A percentile compares a stretch with the other conserved stretches of the same genome.
These are phyloP conservation scores for Clusia tigrina DNA, from an alignment of 2,888 invertebrate species.

Conservation along the genomic window DNA sequence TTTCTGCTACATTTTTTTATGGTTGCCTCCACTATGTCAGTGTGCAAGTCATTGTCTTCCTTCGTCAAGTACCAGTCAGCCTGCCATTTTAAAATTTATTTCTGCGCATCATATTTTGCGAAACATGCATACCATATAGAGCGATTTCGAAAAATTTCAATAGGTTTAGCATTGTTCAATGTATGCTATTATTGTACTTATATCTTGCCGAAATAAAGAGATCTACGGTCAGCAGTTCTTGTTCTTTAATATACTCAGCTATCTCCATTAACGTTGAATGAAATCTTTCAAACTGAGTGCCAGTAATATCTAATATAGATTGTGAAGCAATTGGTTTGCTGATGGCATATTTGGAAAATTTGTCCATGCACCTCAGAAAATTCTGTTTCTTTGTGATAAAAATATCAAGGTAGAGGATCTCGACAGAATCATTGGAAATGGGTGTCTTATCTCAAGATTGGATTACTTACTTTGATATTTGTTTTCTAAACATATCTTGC, in stretches of 20 bases:
- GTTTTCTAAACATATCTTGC: constrained; percentile 27
- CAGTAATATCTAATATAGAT: constrained; percentile 21
- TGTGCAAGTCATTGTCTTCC: too few species aligned
- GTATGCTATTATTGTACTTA: constrained; percentile 18
- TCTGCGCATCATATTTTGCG: too few species aligned
- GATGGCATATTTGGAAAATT: constrained; percentile 24
- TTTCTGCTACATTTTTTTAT: too few species aligned
- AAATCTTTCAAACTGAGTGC: constrained; percentile 20
- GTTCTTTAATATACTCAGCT: constrained; percentile 14
- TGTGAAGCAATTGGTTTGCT: constrained; percentile 21
- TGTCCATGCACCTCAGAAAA: constrained; percentile 24
- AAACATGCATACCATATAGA: too few species aligned
- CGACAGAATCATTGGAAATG: background rate
- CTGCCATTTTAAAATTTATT: too few species aligned
- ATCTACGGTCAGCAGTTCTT: constrained; percentile 19
- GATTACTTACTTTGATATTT: constrained; percentile 25
- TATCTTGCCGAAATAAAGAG: constrained; percentile 11
- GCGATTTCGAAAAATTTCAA: background rate
- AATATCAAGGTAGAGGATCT: constrained; percentile 22
- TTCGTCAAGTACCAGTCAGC: too few species aligned
- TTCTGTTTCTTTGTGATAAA: constrained; percentile 19
- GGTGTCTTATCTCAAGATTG: constrained; percentile 14
- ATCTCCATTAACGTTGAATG: constrained; percentile 16
- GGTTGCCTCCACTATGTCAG: too few species aligned
- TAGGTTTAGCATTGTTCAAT: background rate